Evolutionary conservation across 1,140 invertebrate genomes (phyloP).

Genomic region (Drosophila sulfurigaster): DNA sequence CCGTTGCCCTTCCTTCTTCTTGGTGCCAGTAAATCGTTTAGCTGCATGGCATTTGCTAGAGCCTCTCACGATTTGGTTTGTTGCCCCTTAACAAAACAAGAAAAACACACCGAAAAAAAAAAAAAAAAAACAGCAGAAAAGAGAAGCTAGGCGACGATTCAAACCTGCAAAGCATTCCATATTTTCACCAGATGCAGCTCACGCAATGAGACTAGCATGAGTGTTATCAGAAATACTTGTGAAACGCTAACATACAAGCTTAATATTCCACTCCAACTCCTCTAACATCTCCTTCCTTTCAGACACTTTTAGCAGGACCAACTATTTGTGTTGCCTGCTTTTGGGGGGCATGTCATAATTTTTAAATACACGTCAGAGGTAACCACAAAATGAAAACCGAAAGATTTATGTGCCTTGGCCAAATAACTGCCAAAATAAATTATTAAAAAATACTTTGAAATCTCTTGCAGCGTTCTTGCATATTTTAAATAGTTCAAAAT

Average conservation of each 20-base stretch:
- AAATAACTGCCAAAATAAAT: slow-evolving; percentile 31
- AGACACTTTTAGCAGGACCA: background rate
- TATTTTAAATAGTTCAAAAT: slow-evolving; percentile 9
- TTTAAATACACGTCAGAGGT: slow-evolving; percentile 15
- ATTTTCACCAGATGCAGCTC: slow-evolving; percentile 19
- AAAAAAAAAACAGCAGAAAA: background rate
- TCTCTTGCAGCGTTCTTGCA: background rate
- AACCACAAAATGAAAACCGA: slow-evolving; percentile 3
- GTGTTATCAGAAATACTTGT: slow-evolving; percentile 60
- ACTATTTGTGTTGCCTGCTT: slow-evolving; percentile 28
- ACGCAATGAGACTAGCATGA: slow-evolving; percentile 37
- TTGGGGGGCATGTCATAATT: slow-evolving; percentile 25
- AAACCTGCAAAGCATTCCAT: slow-evolving; percentile 10
- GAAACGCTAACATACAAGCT: background rate
- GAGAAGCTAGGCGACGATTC: slow-evolving; percentile 1
- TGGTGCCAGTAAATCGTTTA: slow-evolving; percentile 55
- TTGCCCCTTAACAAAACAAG: slow-evolving; percentile 18
- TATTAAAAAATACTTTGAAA: slow-evolving; percentile 28
- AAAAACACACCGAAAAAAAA: background rate
- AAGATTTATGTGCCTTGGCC: slow-evolving; percentile 38
- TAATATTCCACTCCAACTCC: background rate
- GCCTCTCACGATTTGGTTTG: slow-evolving; percentile 46
- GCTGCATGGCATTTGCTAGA: slow-evolving; percentile 42
- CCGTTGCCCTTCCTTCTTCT: background rate
- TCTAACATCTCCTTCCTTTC: background rate